A percentile compares a stretch with the other conserved stretches of the same genome.
phyloP scores from a whole-genome alignment of 1,140 invertebrate genomes.

The Micrasema minimum region DNA sequence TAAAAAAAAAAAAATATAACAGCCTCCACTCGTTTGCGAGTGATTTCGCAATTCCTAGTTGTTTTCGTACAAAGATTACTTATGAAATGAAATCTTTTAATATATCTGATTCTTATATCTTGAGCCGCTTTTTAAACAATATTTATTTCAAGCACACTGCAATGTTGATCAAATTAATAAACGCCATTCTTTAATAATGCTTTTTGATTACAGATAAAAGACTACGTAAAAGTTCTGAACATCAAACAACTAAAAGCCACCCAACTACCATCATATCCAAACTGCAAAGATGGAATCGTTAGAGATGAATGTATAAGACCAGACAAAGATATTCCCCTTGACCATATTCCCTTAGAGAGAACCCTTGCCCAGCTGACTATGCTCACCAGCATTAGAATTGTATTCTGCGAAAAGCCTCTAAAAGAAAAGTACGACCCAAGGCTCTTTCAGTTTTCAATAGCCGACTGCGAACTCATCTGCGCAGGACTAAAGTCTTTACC shows the following conservation, averaged over 20 bases:
- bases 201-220: constrained; percentile 57
- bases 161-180: too few relatives aligned
- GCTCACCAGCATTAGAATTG: constrained; percentile 60
- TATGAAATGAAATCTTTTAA: too few relatives aligned
- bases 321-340: constrained; percentile 58
- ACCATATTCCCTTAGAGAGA: constrained; percentile 61
- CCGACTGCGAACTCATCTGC: constrained; percentile 61
- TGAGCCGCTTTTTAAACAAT: too few relatives aligned
- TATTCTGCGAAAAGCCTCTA: constrained; percentile 61
- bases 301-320: constrained; percentile 57
- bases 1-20: too few relatives aligned
- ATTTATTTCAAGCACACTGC: too few relatives aligned
- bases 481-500: constrained; percentile 59
- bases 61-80: too few relatives aligned
- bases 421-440: constrained; percentile 57
- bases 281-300: constrained; percentile 55
- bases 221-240: constrained; percentile 59
- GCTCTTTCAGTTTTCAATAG: constrained; percentile 61
- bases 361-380: constrained; percentile 59
- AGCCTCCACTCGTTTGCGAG: too few relatives aligned
- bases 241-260: constrained; percentile 61
- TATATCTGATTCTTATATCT: too few relatives aligned
- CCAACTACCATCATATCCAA: constrained; percentile 56
- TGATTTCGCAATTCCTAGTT: too few relatives aligned
- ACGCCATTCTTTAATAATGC: not conserved